A percentile compares a stretch with the other conserved stretches of the same genome.
phyloP scores from a whole-genome alignment of 2,888 invertebrate genomes.

The Odontomyia ornata region DNA sequence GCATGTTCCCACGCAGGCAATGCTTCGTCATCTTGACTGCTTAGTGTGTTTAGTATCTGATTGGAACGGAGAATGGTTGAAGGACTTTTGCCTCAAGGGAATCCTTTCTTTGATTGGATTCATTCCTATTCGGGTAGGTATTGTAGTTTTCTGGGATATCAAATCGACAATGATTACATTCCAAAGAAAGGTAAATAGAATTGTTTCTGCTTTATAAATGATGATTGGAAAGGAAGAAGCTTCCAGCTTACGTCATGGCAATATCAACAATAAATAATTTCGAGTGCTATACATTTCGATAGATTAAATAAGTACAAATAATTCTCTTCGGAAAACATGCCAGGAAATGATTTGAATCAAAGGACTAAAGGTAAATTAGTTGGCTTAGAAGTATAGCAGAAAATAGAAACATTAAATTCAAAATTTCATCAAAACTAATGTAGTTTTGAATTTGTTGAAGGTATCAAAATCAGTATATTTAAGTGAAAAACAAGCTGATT shows the following conservation, averaged over 20 bases:
- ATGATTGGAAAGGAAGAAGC: background rate
- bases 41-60: background rate
- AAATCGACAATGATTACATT: background rate
- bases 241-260: background rate
- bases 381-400: too few relatives aligned
- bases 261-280: too few relatives aligned
- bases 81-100: constrained; percentile 19
- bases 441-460: too few relatives aligned
- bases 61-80: background rate
- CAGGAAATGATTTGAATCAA: too few relatives aligned
- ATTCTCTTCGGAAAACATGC: too few relatives aligned
- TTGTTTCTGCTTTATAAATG: background rate
- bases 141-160: constrained; percentile 2
- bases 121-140: background rate
- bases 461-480: too few relatives aligned
- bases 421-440: too few relatives aligned
- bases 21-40: background rate
- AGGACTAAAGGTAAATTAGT: too few relatives aligned
- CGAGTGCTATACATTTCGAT: too few relatives aligned
- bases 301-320: too few relatives aligned
- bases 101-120: background rate
- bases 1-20: constrained; percentile 16
- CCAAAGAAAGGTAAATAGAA: background rate
- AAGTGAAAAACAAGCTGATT: too few relatives aligned
- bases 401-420: too few relatives aligned